These are phyloP conservation scores for Hedychridium roseum DNA, from an alignment of 2,888 invertebrate species.

Conservation along the genomic window DNA sequence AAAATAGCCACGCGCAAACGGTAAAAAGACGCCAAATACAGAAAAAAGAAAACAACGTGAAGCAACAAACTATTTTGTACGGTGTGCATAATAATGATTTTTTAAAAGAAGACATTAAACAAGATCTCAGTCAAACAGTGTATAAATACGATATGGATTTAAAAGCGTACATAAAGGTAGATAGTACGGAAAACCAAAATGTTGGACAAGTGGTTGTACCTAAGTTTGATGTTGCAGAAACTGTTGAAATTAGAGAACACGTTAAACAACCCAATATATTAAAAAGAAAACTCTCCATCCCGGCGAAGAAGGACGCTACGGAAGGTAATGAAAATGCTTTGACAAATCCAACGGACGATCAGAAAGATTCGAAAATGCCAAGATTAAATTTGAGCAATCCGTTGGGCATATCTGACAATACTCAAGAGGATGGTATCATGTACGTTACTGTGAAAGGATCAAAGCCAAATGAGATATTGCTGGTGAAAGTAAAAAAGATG, in stretches of 20 bases:
- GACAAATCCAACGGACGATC: conserved; percentile 9
- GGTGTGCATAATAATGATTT: too few relatives aligned
- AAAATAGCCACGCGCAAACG: conserved; percentile 12
- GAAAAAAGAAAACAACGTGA: conserved; percentile 20
- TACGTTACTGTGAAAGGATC: conserved; percentile 60
- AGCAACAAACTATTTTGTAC: conserved; percentile 15
- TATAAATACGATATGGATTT: conserved; percentile 38
- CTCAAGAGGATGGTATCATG: conserved; percentile 59
- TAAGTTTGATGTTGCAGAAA: conserved; percentile 14
- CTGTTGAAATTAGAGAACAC: conserved; percentile 24
- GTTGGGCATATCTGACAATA: conserved; percentile 40
- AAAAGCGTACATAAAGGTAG: conserved; percentile 40
- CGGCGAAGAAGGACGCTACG: conserved; percentile 15
- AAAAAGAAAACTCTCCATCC: conserved; percentile 37
- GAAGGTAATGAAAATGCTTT: conserved; percentile 17
- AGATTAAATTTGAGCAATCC: conserved; percentile 52
- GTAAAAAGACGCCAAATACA: conserved; percentile 19
- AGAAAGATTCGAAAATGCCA: conserved; percentile 47
- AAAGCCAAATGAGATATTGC: conserved; percentile 57
- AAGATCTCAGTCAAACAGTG: conserved; percentile 22
- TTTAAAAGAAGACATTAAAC: conserved; percentile 2
- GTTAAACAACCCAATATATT: conserved; percentile 41
- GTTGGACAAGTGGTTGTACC: not conserved
- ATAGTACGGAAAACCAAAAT: conserved; percentile 9
- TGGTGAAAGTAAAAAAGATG: conserved; percentile 56